Evolutionary conservation across 2,797 vertebrate genomes (phyloP).

Genomic region (Bradypus variegatus): DNA sequence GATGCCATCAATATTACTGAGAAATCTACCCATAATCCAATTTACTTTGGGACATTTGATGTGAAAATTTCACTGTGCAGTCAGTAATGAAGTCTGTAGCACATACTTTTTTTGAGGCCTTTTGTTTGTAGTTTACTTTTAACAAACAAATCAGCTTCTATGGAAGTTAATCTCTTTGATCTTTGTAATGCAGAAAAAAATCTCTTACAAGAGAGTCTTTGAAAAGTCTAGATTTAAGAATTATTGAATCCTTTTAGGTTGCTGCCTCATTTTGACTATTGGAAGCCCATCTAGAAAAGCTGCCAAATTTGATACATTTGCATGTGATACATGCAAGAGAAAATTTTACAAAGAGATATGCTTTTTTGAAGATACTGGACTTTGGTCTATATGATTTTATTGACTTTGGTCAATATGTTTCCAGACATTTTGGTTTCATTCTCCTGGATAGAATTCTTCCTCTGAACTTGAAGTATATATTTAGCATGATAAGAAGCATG

Average conservation of each 20-base stretch:
- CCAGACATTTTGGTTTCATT: neutral
- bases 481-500: neutral
- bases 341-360: neutral
- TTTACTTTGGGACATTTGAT: neutral
- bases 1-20: neutral
- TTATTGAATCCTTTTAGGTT: slow-evolving; percentile 13
- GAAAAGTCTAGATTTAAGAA: slow-evolving; percentile 7
- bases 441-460: neutral
- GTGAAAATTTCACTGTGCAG: neutral
- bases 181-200: neutral
- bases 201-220: slow-evolving; percentile 1
- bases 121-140: neutral
- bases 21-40: neutral
- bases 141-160: neutral
- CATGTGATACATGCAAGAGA: neutral
- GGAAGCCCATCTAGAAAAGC: neutral
- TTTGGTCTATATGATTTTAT: too few relatives aligned
- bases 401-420: too few relatives aligned
- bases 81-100: neutral
- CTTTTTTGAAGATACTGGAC: neutral
- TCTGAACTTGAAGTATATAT: neutral
- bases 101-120: neutral
- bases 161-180: slow-evolving; percentile 40
- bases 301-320: slow-evolving; percentile 14
- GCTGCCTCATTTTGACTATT: neutral